A percentile compares a stretch with the other conserved stretches of the same genome.
phyloP scores from a whole-genome alignment of 2,797 vertebrate species.

The Sebastes jordani region DNA sequence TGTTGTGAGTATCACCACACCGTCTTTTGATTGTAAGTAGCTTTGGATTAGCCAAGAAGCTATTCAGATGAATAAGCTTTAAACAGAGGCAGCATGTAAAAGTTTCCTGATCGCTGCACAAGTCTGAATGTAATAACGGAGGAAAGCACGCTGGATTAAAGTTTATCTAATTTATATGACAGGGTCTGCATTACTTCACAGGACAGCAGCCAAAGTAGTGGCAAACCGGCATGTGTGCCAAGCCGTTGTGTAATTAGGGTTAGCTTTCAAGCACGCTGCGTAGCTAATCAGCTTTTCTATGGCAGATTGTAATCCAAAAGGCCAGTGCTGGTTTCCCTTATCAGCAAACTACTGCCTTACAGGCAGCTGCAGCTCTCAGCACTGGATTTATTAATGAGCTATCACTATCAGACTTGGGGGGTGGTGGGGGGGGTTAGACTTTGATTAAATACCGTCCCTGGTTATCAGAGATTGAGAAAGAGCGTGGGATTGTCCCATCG shows the following conservation, averaged over 20 bases:
- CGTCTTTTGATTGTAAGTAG: slow-evolving; percentile 37
- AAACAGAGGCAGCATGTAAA: background rate
- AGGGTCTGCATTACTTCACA: slow-evolving; percentile 32
- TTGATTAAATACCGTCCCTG: slow-evolving; percentile 43
- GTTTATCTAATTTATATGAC: slow-evolving; percentile 6
- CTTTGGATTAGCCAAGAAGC: slow-evolving; percentile 42
- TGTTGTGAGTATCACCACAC: slow-evolving; percentile 3
- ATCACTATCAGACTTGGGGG: slow-evolving; percentile 25
- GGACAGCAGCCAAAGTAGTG: slow-evolving; percentile 23
- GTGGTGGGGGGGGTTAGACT: background rate
- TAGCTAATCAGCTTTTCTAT: slow-evolving; percentile 79
- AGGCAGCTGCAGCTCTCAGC: slow-evolving; percentile 56
- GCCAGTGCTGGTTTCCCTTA: slow-evolving; percentile 72
- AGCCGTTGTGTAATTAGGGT: slow-evolving; percentile 69
- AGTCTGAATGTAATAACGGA: background rate
- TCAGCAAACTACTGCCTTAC: slow-evolving; percentile 67
- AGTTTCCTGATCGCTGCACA: background rate
- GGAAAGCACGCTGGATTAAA: background rate
- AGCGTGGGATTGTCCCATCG: background rate
- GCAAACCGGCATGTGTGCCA: slow-evolving; percentile 49
- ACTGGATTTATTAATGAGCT: slow-evolving; percentile 56
- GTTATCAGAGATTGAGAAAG: slow-evolving; percentile 44
- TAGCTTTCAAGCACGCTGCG: slow-evolving; percentile 63
- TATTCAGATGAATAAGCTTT: slow-evolving; percentile 5
- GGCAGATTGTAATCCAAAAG: slow-evolving; percentile 77